A percentile compares a stretch with the other conserved stretches of the same genome.
Conservation (phyloP, 2,113 vertebrate species). For the Cebus imitator region DNA sequence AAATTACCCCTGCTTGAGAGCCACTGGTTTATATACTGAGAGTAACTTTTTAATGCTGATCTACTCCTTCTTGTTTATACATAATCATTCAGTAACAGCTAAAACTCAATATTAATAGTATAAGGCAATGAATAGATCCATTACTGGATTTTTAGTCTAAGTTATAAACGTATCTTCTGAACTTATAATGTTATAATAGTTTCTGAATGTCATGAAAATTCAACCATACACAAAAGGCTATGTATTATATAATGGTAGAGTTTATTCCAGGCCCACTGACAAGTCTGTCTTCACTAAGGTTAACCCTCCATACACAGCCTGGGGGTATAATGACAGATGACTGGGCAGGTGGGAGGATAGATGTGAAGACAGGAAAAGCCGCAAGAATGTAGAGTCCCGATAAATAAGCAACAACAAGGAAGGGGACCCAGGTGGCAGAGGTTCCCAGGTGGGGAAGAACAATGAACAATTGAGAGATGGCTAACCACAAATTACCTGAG, state of each 20-base stretch:
- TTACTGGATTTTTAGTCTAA: not conserved
- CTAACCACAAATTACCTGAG: too few species aligned
- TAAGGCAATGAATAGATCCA: not conserved
- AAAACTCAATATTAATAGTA: not conserved
- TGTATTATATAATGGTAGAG: not conserved
- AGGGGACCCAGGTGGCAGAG: too few species aligned
- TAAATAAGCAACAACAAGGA: too few species aligned
- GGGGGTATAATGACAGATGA: not conserved
- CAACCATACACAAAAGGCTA: not conserved
- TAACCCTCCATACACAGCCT: not conserved
- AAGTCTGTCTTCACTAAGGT: not conserved
- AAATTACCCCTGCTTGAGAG: not conserved
- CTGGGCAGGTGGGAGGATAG: not conserved
- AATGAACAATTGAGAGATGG: too few species aligned
- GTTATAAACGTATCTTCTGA: not conserved
- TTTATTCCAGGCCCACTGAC: not conserved
- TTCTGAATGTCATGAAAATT: conserved; percentile 1
- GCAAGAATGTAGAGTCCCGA: not conserved
- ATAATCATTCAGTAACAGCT: not conserved
- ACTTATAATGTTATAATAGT: not conserved
- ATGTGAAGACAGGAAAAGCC: not conserved
- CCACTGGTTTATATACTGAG: not conserved
- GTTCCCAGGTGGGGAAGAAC: too few species aligned
- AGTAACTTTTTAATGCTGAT: not conserved
- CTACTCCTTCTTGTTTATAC: not conserved